A percentile compares a stretch with the other conserved stretches of the same genome.
phyloP scores from a whole-genome alignment of 2,888 invertebrate genomes.

The Smittia aterrima region DNA sequence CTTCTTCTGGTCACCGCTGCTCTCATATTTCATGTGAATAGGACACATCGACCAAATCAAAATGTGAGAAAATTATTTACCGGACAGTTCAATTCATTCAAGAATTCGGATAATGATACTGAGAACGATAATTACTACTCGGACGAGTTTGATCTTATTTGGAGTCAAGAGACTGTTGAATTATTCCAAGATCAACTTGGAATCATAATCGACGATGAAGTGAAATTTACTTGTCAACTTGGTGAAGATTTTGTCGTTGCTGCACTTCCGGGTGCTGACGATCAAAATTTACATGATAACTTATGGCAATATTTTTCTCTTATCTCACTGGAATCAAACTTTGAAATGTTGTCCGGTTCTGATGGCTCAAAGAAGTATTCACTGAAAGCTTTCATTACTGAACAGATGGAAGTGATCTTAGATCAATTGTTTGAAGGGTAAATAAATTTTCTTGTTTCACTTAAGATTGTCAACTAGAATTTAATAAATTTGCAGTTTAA shows the following conservation, averaged over 20 bases:
- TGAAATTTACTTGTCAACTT: background rate
- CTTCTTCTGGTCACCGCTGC: background rate
- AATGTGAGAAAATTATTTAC: background rate
- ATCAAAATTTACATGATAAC: background rate
- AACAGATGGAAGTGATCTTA: background rate
- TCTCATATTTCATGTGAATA: background rate
- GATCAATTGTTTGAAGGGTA: constrained; percentile 26
- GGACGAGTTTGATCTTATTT: constrained; percentile 1
- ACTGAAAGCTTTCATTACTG: constrained; percentile 8
- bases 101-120: background rate
- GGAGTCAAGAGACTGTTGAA: constrained; percentile 23
- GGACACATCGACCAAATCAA: background rate
- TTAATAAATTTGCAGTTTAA: background rate
- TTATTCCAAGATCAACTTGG: constrained; percentile 30
- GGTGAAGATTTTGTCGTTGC: background rate
- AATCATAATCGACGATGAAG: background rate
- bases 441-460: background rate
- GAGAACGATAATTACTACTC: background rate
- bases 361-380: background rate
- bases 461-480: background rate
- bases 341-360: background rate
- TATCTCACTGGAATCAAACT: background rate
- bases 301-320: constrained; percentile 29
- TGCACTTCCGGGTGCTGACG: constrained; percentile 18
- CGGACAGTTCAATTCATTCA: background rate